Evolutionary conservation across 2,113 vertebrate species (phyloP).

Genomic region (Leucosticte australis): DNA sequence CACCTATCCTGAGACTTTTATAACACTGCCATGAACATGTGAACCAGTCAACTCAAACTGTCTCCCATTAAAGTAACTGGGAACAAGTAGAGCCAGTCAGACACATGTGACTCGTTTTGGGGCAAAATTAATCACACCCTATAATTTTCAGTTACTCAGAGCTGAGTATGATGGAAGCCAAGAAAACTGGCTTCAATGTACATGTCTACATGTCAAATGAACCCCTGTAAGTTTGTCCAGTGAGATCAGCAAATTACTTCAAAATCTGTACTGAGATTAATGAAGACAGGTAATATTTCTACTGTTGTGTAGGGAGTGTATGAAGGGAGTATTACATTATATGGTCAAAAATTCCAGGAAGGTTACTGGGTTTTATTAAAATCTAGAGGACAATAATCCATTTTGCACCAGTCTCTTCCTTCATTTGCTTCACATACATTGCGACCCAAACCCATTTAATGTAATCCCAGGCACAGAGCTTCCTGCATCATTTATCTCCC

Average conservation of each 20-base stretch:
- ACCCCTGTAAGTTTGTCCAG: background rate
- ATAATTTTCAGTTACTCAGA: background rate
- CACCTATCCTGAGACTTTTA: background rate
- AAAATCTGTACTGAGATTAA: background rate
- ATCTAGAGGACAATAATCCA: background rate
- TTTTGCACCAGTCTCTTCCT: background rate
- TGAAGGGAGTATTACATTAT: constrained; percentile 1
- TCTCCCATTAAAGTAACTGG: background rate
- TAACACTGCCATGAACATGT: background rate
- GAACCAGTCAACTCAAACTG: background rate
- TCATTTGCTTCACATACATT: background rate
- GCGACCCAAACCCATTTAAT: background rate
- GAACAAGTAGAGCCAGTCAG: background rate
- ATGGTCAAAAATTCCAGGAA: constrained; percentile 10
- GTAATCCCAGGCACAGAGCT: background rate
- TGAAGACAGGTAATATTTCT: background rate
- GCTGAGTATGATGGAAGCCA: background rate
- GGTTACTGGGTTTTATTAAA: background rate
- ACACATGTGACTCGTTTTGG: background rate
- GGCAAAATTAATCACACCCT: background rate
- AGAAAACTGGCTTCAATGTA: background rate
- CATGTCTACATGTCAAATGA: background rate
- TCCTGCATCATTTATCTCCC: background rate
- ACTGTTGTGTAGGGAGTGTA: background rate
- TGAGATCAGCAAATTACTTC: background rate